Evolutionary conservation across 2,888 invertebrate species (phyloP).

Genomic region (Napeogenes inachia): DNA sequence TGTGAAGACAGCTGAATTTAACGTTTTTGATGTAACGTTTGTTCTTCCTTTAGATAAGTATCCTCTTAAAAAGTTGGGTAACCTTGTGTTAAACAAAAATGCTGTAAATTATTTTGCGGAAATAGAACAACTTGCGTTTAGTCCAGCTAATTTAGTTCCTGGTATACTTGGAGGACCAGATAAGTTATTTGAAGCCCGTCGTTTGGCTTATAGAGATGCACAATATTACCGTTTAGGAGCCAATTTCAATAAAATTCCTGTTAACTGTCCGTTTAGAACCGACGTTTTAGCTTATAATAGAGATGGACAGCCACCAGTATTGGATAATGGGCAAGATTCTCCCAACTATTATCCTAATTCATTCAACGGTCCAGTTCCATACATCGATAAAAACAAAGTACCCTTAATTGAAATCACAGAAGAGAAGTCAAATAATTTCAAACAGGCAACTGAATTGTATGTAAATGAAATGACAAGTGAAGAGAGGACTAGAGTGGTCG

Average conservation of each 20-base stretch:
- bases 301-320: constrained; percentile 87
- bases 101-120: constrained; percentile 94
- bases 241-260: constrained; percentile 92
- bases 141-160: constrained; percentile 90
- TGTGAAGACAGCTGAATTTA: constrained; percentile 84
- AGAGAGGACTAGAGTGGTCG: constrained; percentile 83
- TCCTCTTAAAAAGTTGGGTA: constrained; percentile 90
- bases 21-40: constrained; percentile 95
- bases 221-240: constrained; percentile 89
- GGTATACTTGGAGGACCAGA: constrained; percentile 94
- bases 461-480: constrained; percentile 83
- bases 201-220: constrained; percentile 92
- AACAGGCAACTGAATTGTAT: constrained; percentile 89
- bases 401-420: constrained; percentile 74
- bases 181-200: constrained; percentile 90
- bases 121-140: constrained; percentile 92
- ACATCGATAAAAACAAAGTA: constrained; percentile 74
- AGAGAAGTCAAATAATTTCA: constrained; percentile 92
- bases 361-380: constrained; percentile 87
- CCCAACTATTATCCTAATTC: constrained; percentile 98
- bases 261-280: constrained; percentile 91
- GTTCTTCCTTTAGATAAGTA: constrained; percentile 86
- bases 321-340: constrained; percentile 87
- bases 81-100: constrained; percentile 89
- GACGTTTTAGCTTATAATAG: constrained; percentile 86